Conservation (phyloP, 92 coral and sea anemone species). For the Porites cylindrica region DNA sequence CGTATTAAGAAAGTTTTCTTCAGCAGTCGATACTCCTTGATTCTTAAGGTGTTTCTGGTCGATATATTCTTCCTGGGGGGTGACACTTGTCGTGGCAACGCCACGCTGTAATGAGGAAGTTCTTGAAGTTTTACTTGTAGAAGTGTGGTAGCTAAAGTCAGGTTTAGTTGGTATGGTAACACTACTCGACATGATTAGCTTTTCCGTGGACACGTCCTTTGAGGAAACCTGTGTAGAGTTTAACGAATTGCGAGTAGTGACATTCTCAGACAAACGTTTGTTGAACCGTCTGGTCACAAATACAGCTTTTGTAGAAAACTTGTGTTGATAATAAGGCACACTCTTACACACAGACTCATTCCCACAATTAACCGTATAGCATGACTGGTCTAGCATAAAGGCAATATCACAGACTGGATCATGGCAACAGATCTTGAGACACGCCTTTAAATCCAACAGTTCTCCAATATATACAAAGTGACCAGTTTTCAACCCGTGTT, state of each 20-base stretch:
- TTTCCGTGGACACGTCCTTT: not conserved
- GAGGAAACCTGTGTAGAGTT: no score
- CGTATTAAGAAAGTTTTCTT: not conserved
- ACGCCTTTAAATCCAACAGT: conserved; percentile 54
- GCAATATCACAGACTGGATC: conserved; percentile 81
- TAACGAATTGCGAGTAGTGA: not conserved
- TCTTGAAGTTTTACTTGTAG: not conserved
- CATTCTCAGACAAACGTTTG: conserved; percentile 1
- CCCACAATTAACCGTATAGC: conserved; percentile 81
- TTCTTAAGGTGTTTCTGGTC: not conserved
- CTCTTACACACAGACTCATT: conserved; percentile 67
- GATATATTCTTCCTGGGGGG: not conserved
- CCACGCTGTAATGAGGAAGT: not conserved
- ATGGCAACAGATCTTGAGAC: conserved; percentile 79
- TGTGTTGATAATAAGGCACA: conserved; percentile 54
- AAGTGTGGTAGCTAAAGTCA: not conserved
- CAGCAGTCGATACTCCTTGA: not conserved
- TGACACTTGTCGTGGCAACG: not conserved
- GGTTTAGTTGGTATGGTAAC: not conserved
- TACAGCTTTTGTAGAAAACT: conserved; percentile 68
- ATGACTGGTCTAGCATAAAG: conserved; percentile 80
- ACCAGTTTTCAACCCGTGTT: conserved; percentile 79
- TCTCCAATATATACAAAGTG: conserved; percentile 78
- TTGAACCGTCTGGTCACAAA: conserved; percentile 71
- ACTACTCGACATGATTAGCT: not conserved